A percentile compares a stretch with the other conserved stretches of the same genome.
Conservation (phyloP, 2,113 vertebrate species). For the Propithecus coquereli region DNA sequence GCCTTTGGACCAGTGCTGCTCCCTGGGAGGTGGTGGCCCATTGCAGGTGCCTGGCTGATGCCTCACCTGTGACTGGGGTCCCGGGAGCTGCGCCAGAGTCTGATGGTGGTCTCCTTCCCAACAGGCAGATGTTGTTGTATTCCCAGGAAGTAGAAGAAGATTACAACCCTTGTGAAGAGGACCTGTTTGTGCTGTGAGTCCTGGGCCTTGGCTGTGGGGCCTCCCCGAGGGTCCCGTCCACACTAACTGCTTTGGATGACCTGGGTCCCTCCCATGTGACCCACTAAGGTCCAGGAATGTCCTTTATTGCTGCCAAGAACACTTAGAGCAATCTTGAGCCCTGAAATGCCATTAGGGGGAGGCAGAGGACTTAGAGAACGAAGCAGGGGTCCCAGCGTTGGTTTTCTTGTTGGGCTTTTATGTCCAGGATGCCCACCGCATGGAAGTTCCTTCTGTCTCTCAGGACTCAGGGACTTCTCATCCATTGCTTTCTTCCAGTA, state of each 20-base stretch:
- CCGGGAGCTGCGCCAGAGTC: accelerated
- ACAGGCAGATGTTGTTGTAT: conserved; percentile 96
- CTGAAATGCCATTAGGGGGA: neutral
- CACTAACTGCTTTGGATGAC: accelerated
- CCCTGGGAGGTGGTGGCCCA: accelerated
- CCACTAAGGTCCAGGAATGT: neutral
- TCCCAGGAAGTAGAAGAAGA: conserved; percentile 95
- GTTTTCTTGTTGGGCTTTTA: neutral
- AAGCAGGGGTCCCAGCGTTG: accelerated
- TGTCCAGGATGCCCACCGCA: neutral
- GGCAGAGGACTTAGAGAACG: neutral
- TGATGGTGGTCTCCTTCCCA: conserved; percentile 45
- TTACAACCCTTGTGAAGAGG: conserved; percentile 94
- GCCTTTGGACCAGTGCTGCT: neutral
- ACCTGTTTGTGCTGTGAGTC: conserved; percentile 98
- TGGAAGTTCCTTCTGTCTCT: neutral
- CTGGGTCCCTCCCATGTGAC: neutral
- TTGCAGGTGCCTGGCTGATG: neutral
- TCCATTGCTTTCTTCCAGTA: neutral
- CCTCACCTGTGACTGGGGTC: neutral
- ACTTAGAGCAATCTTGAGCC: neutral
- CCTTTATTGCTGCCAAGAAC: neutral
- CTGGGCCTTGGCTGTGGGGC: neutral
- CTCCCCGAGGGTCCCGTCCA: neutral
- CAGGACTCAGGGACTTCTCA: neutral